Base-by-base conservation (phyloP, 1,140 invertebrate genomes). In the Plectrocnemia conspersa region DNA sequence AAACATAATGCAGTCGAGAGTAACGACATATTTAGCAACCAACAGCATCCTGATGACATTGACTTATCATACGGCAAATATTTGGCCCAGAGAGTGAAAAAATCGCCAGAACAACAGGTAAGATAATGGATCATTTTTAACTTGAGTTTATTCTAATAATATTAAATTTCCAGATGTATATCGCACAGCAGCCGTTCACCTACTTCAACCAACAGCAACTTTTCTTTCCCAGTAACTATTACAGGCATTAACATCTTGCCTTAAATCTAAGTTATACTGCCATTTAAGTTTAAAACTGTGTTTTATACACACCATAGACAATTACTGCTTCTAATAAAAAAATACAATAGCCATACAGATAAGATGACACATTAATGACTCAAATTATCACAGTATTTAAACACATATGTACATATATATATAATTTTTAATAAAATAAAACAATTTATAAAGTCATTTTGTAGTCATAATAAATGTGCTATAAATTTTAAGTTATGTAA, bases 91-190 rank as follows among this genome's bases (percentile, higher is more conserved):
- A 58, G 59, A 29, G 55, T 61, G 5, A 58, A 57, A 24, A 61
- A 61, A 47, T 61, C 59, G 16, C 59, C 56, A 38, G 44, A 48
- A 40, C 21, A 44, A 42, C 52, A 61, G 59, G 55, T 50, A 50
- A 5, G 21, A 18, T 23, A 10, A 44, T 24, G 9, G 6, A 48
- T 35, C 32, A n/a, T n/a, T n/a, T n/a, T n/a, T n/a, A n/a, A n/a
- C n/a, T n/a, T n/a, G n/a, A n/a, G n/a, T n/a, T n/a, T n/a, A n/a
- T n/a, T n/a, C n/a, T n/a, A n/a, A n/a, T n/a, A n/a, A n/a, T n/a
- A n/a, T n/a, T n/a, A n/a, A n/a, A n/a, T n/a, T 53, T 33, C 6
- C 46, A 59, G 57, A 21, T 49, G 22, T 54, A 45, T 40, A 48
- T 59, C 35, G 52, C 57, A 23, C 52, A 50, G 16, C 56, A 59